Evolutionary conservation across 2,113 vertebrate species (phyloP).

Genomic region (Harpagus bidentatus): DNA sequence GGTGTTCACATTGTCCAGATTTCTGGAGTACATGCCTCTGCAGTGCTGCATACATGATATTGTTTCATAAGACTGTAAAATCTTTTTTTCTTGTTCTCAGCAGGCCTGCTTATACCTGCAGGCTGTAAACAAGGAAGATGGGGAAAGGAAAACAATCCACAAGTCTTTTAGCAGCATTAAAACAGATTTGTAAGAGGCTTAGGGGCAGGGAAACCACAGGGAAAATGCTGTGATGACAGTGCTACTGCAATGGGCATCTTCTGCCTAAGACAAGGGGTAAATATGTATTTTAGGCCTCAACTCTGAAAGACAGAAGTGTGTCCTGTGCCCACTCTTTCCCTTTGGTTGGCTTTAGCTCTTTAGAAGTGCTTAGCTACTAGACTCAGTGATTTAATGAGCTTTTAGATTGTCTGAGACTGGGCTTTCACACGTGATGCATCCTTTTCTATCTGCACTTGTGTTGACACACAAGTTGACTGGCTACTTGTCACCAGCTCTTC

Average conservation of each 20-base stretch:
- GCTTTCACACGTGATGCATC: neutral
- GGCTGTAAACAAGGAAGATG: neutral
- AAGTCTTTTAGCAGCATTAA: neutral
- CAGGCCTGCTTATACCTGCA: neutral
- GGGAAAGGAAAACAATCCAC: neutral
- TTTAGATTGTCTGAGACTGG: neutral
- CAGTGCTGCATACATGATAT: neutral
- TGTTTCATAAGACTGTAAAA: neutral
- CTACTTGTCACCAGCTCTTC: neutral
- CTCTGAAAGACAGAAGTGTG: neutral
- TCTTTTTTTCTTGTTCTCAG: neutral
- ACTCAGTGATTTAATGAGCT: neutral
- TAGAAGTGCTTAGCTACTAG: neutral
- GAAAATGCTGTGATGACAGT: neutral
- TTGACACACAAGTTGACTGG: neutral
- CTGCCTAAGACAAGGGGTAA: neutral
- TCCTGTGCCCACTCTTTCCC: neutral
- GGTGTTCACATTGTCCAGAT: neutral
- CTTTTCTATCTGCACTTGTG: neutral
- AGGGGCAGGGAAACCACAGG: neutral
- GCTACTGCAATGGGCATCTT: neutral
- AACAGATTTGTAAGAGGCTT: neutral
- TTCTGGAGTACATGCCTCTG: neutral
- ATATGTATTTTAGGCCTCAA: neutral
- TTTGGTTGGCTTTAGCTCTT: neutral